Conservation (phyloP, 2,797 vertebrate species). For the Agapornis canus region DNA sequence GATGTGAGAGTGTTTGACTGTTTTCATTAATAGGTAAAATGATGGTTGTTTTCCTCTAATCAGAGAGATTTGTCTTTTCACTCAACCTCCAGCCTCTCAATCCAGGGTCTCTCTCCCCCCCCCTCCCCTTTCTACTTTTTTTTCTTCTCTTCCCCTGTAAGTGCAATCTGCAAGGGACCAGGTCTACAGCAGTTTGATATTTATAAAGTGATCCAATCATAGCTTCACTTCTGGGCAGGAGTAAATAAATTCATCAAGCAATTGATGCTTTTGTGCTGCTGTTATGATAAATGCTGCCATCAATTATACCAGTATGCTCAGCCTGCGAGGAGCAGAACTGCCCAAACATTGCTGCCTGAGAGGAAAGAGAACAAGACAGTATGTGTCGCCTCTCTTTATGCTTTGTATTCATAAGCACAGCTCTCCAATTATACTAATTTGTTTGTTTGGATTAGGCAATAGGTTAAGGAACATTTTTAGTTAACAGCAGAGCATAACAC, state of each 20-base stretch:
- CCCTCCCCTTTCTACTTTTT: background rate
- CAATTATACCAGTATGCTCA: conserved; percentile 55
- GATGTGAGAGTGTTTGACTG: background rate
- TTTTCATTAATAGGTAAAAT: background rate
- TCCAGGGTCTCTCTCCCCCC: background rate
- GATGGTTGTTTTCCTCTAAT: conserved; percentile 31
- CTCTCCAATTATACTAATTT: conserved; percentile 65
- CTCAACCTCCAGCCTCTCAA: background rate
- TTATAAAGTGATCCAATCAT: conserved; percentile 62
- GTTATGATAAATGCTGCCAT: conserved; percentile 69
- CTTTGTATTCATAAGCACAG: background rate
- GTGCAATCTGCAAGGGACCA: background rate
- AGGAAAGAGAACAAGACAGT: conserved; percentile 53
- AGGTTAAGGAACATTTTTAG: conserved; percentile 44
- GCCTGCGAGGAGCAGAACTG: conserved; percentile 24
- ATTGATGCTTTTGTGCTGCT: conserved; percentile 58
- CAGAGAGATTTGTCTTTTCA: conserved; percentile 23
- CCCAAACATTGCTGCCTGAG: conserved; percentile 15
- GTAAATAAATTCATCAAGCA: conserved; percentile 71
- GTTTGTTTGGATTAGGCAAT: conserved; percentile 60
- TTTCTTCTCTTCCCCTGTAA: background rate
- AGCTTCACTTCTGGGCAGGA: conserved; percentile 57
- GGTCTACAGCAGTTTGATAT: conserved; percentile 48
- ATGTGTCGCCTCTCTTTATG: background rate
- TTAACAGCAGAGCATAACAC: background rate